Conservation (phyloP, 2,113 vertebrate species). For the Archocentrus centrarchus region DNA sequence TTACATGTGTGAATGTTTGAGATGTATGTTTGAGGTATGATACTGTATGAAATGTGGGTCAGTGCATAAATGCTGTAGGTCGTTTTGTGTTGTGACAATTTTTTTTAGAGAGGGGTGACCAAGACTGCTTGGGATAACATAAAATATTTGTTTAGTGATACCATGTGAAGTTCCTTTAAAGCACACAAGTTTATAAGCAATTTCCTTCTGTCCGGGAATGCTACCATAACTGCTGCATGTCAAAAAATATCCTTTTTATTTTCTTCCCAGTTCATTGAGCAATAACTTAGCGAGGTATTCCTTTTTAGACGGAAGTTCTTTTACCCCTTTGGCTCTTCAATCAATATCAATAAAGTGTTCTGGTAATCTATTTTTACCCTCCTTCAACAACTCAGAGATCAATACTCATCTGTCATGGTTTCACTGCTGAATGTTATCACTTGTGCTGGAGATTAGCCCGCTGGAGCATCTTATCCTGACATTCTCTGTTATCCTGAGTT, state of each 20-base stretch:
- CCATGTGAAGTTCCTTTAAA: background rate
- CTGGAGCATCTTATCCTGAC: slow-evolving; percentile 70
- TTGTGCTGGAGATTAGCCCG: slow-evolving; percentile 71
- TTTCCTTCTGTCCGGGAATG: background rate
- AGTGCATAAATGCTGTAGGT: background rate
- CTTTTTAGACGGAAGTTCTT: slow-evolving; percentile 40
- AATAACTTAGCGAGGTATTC: slow-evolving; percentile 15
- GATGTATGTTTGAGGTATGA: slow-evolving; percentile 5
- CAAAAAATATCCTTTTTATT: background rate
- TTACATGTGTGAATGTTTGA: slow-evolving; percentile 26
- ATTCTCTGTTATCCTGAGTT: slow-evolving; percentile 58
- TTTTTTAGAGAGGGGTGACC: background rate
- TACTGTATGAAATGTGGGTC: background rate
- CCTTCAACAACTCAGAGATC: slow-evolving; percentile 68
- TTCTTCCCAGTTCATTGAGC: background rate
- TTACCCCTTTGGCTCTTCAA: slow-evolving; percentile 49
- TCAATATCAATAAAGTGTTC: slow-evolving; percentile 73
- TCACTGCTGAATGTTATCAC: slow-evolving; percentile 75
- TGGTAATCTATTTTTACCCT: slow-evolving; percentile 73
- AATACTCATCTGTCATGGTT: slow-evolving; percentile 79
- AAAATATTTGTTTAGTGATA: background rate
- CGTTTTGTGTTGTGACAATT: background rate
- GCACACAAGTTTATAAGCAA: background rate
- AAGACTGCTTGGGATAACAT: background rate
- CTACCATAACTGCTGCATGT: background rate